Percentiles rank a stretch among this genome's conserved stretches.
Evolutionary conservation across 2,113 vertebrate species (phyloP).

Genomic region (Chaenogobius annularis): DNA sequence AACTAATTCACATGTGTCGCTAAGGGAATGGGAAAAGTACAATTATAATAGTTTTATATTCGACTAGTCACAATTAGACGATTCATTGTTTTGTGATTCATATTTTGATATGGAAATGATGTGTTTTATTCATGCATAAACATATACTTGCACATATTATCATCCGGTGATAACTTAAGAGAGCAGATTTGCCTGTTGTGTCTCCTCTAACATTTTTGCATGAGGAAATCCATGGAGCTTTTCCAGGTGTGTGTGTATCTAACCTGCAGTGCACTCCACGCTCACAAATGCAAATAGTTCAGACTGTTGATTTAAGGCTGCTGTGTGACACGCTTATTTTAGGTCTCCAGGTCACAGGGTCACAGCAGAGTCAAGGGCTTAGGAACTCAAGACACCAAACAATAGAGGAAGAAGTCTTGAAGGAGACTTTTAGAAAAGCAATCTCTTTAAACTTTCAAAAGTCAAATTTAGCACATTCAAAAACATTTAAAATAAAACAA

Average conservation of each 20-base stretch:
- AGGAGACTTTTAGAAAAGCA: background rate
- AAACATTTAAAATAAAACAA: too few species aligned
- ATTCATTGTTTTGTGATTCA: too few species aligned
- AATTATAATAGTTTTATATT: too few species aligned
- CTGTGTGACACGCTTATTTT: slow-evolving; percentile 24
- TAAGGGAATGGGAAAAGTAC: too few species aligned
- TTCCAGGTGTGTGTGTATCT: slow-evolving; percentile 66
- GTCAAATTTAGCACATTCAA: too few species aligned
- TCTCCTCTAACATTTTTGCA: slow-evolving; percentile 57
- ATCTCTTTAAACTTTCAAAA: too few species aligned
- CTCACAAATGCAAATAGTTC: slow-evolving; percentile 48
- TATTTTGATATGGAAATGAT: too few species aligned
- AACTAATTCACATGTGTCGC: too few species aligned
- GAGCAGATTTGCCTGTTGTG: background rate
- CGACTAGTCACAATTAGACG: too few species aligned
- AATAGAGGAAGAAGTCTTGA: background rate
- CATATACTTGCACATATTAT: too few species aligned
- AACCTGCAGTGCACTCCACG: slow-evolving; percentile 13
- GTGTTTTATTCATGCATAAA: too few species aligned
- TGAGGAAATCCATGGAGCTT: slow-evolving; percentile 60
- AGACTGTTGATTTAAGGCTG: slow-evolving; percentile 2
- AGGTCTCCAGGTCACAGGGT: background rate
- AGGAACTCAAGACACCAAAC: background rate
- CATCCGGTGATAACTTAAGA: background rate
- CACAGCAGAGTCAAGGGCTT: background rate